These are phyloP conservation scores for Acropora tenuis DNA, from an alignment of 64 coral and sea anemone genomes.

Conservation along the genomic window DNA sequence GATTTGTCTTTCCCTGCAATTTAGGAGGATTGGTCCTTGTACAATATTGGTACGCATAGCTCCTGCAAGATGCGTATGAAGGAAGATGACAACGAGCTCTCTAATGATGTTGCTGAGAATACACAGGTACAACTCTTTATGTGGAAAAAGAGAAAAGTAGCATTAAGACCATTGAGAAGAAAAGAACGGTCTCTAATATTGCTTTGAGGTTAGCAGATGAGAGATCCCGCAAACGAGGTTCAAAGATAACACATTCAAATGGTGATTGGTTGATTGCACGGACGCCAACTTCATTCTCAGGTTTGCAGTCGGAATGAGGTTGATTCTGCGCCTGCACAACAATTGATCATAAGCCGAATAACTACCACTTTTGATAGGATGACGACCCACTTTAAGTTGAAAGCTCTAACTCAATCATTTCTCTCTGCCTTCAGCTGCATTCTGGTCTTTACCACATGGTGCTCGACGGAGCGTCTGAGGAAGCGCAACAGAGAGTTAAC, in stretches of 20 bases:
- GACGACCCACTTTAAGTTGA: neutral
- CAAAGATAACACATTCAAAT: too few relatives aligned
- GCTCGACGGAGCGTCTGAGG: constrained; percentile 75
- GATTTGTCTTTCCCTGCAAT: neutral
- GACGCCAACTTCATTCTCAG: too few relatives aligned
- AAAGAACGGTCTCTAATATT: too few relatives aligned
- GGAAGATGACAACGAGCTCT: constrained; percentile 70
- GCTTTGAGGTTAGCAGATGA: too few relatives aligned
- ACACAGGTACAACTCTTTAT: constrained; percentile 69
- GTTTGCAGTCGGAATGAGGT: too few relatives aligned
- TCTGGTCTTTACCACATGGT: constrained; percentile 98
- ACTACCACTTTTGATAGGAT: neutral
- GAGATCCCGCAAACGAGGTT: too few relatives aligned
- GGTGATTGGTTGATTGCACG: too few relatives aligned
- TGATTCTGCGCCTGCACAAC: too few relatives aligned
- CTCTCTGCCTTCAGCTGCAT: constrained; percentile 72
- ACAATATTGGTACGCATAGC: constrained; percentile 66
- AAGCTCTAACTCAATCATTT: neutral
- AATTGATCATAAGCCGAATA: too few relatives aligned
- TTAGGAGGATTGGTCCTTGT: constrained; percentile 83
- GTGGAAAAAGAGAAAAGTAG: too few relatives aligned
- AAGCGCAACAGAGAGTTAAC: constrained; percentile 72
- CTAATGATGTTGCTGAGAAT: constrained; percentile 80
- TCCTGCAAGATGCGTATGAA: constrained; percentile 83
- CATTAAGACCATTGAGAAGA: too few relatives aligned